These are phyloP conservation scores for Eutolmus rufibarbis DNA, from an alignment of 2,888 invertebrate genomes.

Conservation along the genomic window DNA sequence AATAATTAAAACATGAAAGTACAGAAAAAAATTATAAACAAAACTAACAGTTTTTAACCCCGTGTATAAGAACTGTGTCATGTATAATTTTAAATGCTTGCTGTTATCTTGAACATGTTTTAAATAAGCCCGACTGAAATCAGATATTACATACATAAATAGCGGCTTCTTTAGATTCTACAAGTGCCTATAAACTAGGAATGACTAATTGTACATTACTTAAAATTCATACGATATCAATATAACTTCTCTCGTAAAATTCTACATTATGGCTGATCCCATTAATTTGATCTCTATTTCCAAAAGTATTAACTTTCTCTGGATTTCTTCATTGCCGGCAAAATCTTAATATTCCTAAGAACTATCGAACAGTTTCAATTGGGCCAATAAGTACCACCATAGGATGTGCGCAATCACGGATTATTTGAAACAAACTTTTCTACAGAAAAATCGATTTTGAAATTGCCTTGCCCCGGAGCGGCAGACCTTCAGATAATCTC, in stretches of 20 bases:
- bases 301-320: background rate
- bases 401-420: conserved; percentile 5
- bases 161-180: no score
- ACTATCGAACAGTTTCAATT: conserved; percentile 5
- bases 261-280: background rate
- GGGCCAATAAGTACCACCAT: background rate
- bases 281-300: background rate
- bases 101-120: no score
- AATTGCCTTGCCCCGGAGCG: background rate
- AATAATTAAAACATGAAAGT: no score
- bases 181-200: no score
- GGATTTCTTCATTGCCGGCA: background rate
- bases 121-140: no score
- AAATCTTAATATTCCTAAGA: background rate
- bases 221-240: background rate
- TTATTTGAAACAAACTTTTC: conserved; percentile 24
- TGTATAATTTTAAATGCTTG: no score
- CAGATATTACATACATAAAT: no score
- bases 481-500: conserved; percentile 8
- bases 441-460: conserved; percentile 6
- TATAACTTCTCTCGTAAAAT: background rate
- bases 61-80: no score
- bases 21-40: no score
- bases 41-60: no score
- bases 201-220: no score